Base-by-base conservation (phyloP, 2,113 vertebrate species). In the Heterotis niloticus region DNA sequence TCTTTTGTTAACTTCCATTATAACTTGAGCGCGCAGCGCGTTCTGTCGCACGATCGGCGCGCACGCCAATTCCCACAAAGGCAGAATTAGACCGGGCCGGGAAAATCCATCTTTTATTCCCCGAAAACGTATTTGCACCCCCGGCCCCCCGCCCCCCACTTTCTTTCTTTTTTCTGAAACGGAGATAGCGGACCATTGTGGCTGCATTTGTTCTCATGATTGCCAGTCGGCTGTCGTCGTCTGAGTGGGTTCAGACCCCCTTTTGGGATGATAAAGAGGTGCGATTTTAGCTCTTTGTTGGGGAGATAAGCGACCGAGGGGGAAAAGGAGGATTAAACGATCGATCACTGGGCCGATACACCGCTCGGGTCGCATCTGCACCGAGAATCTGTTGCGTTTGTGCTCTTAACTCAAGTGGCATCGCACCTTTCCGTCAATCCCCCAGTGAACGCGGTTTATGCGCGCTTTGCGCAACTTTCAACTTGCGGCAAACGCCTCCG, bases 31-130 rank as follows among this genome's bases (percentile, higher is more conserved):
- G 73, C n/a, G 66, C 78, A 80, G 26, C 60, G 72, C 34, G 86
- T 89, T 88, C 90, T 85, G 64, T 94, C 94, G 94, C 92, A 93
- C 94, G 95, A 95, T 84, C 86, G 82, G 82, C 83, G 78, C 93
- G 94, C 94, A 95, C 94, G 91, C 92, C 92, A 95, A 92, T 85
- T 82, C 78, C 34, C 89, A 94, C 93, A 95, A 96, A 85, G 86
- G 90, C 18, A 79, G 93, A 86, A 92, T 94, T 93, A 93, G 89
- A 85, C 87, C 80, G 82, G 75, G 88, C 81, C 67, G 82, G 83
- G 78, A 64, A 87, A 88, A 91, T 89, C 87, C 84, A 71, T 88
- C 87, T 79, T 86, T 85, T 89, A 90, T 81, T 86, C 85, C 86
- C 80, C 82, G 20, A 64, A 76, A 71, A 76, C 64, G 18, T 82